Conservation (phyloP, 2,888 invertebrate genomes). For the Mythimna impura region DNA sequence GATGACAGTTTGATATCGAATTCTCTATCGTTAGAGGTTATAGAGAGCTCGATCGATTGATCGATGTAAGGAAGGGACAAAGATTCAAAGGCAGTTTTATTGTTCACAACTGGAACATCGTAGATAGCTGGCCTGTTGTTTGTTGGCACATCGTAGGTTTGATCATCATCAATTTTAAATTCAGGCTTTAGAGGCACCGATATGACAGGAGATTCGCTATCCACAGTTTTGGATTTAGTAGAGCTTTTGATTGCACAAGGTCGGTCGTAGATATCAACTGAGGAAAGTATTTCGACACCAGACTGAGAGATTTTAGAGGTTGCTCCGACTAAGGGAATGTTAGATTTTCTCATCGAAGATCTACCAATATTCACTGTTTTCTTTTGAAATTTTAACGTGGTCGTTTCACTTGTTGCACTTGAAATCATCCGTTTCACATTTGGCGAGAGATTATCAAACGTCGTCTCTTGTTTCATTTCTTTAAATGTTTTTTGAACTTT, state of each 20-base stretch:
- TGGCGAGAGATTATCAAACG: constrained; percentile 90
- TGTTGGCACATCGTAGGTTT: constrained; percentile 86
- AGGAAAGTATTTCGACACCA: constrained; percentile 85
- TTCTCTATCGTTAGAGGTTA: constrained; percentile 87
- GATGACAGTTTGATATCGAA: constrained; percentile 86
- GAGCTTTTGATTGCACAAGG: constrained; percentile 76
- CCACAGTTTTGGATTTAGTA: constrained; percentile 71
- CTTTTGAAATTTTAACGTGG: constrained; percentile 85
- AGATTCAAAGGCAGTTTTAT: constrained; percentile 86
- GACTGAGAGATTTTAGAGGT: constrained; percentile 89
- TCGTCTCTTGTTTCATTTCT: constrained; percentile 78
- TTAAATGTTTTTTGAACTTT: constrained; percentile 82
- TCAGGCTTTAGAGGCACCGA: constrained; percentile 75
- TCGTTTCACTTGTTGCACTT: constrained; percentile 84
- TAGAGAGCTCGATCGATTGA: constrained; percentile 87
- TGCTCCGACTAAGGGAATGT: constrained; percentile 88
- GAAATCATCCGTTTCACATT: constrained; percentile 92
- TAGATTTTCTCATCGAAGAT: constrained; percentile 83
- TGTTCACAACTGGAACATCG: constrained; percentile 83
- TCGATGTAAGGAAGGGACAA: constrained; percentile 87
- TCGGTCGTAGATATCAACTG: constrained; percentile 87
- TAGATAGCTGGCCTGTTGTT: constrained; percentile 87
- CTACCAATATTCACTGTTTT: constrained; percentile 78
- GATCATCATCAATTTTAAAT: constrained; percentile 80
- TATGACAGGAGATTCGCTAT: constrained; percentile 68